Evolutionary conservation across 2,113 vertebrate genomes (phyloP).

Genomic region (Strix aluco): DNA sequence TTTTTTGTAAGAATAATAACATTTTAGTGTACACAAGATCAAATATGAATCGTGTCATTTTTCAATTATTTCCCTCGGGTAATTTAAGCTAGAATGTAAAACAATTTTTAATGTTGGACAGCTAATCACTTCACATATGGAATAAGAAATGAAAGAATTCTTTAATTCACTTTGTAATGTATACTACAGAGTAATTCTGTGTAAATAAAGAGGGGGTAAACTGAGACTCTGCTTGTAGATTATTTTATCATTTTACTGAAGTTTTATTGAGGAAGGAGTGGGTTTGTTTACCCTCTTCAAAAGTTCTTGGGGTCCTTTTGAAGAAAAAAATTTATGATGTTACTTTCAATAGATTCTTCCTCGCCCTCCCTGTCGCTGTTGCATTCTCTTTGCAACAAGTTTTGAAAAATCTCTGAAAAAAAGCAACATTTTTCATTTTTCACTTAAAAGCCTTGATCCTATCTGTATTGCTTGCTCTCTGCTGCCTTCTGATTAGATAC

Average conservation of each 20-base stretch:
- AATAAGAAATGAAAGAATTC: background rate
- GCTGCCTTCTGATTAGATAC: background rate
- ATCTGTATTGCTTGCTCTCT: background rate
- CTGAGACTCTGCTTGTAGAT: background rate
- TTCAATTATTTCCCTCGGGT: background rate
- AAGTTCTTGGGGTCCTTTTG: background rate
- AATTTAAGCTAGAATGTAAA: background rate
- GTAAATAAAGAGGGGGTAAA: background rate
- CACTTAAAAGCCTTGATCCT: background rate
- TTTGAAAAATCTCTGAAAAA: background rate
- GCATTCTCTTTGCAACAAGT: background rate
- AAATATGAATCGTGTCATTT: background rate
- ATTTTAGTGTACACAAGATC: background rate
- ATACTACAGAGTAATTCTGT: background rate
- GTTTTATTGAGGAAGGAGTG: background rate
- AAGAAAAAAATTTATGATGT: background rate
- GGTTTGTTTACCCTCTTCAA: background rate
- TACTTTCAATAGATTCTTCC: background rate
- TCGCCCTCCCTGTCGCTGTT: fast-evolving
- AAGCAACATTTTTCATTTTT: background rate
- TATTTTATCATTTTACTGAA: background rate
- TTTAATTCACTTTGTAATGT: background rate
- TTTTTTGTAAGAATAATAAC: background rate
- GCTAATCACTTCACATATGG: background rate
- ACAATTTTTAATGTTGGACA: background rate